Conservation (phyloP, 2,113 vertebrate genomes). For the Nannospalax galili region DNA sequence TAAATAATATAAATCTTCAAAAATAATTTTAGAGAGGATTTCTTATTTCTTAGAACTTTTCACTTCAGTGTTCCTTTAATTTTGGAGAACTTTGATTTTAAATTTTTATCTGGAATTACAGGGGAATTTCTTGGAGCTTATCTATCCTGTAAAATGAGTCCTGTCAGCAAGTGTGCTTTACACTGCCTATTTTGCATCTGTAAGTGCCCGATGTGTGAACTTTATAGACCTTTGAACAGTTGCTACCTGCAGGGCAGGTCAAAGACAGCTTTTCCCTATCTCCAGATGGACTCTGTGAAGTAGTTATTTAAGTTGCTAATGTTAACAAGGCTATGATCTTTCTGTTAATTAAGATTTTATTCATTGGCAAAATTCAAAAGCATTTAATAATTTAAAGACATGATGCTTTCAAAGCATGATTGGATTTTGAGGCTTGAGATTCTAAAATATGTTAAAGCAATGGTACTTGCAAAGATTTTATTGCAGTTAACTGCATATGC, state of each 20-base stretch:
- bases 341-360: conserved; percentile 67
- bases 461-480: background rate
- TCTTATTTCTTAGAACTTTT: background rate
- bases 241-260: background rate
- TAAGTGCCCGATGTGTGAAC: background rate
- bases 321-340: conserved; percentile 49
- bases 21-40: background rate
- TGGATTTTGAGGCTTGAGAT: conserved; percentile 59
- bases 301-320: conserved; percentile 65
- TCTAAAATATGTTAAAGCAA: conserved; percentile 35
- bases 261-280: conserved; percentile 29
- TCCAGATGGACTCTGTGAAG: conserved; percentile 34
- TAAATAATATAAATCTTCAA: background rate
- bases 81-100: background rate
- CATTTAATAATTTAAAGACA: conserved; percentile 71
- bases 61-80: background rate
- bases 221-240: conserved; percentile 59
- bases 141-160: background rate
- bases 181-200: background rate
- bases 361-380: conserved; percentile 56
- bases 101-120: conserved; percentile 31
- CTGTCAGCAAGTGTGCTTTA: background rate
- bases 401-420: conserved; percentile 67
- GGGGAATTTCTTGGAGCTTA: background rate
- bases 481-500: background rate